Evolutionary conservation across 2,113 vertebrate genomes (phyloP).

Genomic region (Edolisoma coerulescens): DNA sequence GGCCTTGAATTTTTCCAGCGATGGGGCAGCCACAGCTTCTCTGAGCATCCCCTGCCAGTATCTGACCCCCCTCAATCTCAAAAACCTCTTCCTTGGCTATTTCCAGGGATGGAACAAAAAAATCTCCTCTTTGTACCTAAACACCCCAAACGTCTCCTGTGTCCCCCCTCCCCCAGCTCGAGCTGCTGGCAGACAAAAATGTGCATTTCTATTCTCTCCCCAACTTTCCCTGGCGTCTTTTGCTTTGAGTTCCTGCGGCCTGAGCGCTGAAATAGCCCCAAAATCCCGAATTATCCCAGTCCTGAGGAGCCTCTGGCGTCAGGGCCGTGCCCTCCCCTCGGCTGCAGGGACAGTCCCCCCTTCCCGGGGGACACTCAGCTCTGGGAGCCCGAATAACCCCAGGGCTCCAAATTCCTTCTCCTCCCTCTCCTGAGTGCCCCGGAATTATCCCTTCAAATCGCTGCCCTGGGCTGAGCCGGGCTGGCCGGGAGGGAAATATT

Average conservation of each 20-base stretch:
- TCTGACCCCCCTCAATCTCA: background rate
- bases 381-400: background rate
- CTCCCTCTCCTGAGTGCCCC: background rate
- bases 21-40: background rate
- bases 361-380: fast-evolving
- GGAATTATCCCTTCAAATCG: background rate
- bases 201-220: background rate
- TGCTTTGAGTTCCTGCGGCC: background rate
- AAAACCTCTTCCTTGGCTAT: background rate
- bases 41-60: background rate
- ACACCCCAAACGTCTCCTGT: background rate
- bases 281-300: background rate
- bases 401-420: background rate
- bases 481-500: conserved; percentile 17
- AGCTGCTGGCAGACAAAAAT: background rate
- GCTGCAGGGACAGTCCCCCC: background rate
- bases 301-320: fast-evolving
- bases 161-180: background rate
- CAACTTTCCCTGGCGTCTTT: background rate
- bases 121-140: background rate
- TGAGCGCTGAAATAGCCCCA: background rate
- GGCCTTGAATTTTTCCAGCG: background rate
- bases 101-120: too few species aligned
- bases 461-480: conserved; percentile 52
- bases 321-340: fast-evolving